Evolutionary conservation across 2,113 vertebrate species (phyloP).

Genomic region (Myrmecobius fasciatus): DNA sequence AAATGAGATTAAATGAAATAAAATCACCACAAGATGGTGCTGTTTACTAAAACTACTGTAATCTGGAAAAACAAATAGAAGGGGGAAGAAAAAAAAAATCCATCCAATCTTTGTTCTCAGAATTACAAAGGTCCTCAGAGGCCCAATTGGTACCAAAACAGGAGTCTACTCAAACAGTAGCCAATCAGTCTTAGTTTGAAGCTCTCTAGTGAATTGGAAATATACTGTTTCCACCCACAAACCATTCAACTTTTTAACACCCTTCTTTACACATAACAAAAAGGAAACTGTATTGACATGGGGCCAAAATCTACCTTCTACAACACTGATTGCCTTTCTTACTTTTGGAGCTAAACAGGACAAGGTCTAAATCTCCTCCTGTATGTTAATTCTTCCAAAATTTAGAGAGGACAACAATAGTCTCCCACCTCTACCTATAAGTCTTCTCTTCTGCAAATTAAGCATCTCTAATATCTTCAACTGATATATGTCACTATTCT

Average conservation of each 20-base stretch:
- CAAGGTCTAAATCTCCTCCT: not conserved
- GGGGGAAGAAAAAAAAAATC: not conserved
- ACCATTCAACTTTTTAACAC: not conserved
- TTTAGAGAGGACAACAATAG: not conserved
- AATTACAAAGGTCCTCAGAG: not conserved
- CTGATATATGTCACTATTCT: not conserved
- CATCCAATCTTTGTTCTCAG: not conserved
- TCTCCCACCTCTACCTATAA: not conserved
- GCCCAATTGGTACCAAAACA: not conserved
- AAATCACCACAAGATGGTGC: slow-evolving; percentile 68
- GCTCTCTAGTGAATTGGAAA: not conserved
- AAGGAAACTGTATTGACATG: not conserved
- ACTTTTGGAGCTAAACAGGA: not conserved
- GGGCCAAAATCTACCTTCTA: not conserved
- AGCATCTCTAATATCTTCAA: not conserved
- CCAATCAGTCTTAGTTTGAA: not conserved
- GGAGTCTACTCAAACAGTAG: not conserved
- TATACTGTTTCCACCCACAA: not conserved
- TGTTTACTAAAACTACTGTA: slow-evolving; percentile 32
- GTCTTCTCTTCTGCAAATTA: not conserved
- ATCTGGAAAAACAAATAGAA: not conserved
- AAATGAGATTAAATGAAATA: slow-evolving; percentile 4
- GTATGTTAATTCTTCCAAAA: not conserved
- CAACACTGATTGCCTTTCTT: not conserved
- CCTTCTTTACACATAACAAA: not conserved